phyloP scores from a whole-genome alignment of 2,113 vertebrate genomes.

The Furnarius figulus region DNA sequence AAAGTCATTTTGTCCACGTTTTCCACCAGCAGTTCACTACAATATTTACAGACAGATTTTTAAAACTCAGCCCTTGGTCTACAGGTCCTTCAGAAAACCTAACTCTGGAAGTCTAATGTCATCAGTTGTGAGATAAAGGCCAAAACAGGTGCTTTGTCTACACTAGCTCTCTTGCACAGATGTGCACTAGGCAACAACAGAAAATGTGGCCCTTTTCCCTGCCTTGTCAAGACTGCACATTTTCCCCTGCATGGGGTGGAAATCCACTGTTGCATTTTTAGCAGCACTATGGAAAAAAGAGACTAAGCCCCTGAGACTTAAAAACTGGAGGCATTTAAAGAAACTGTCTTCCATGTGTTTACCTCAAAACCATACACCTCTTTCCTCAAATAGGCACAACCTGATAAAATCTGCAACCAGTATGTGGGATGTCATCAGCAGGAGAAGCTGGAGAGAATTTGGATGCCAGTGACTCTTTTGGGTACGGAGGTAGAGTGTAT shows the following conservation, averaged over 20 bases:
- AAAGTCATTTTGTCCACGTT: background rate
- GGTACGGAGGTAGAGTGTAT: background rate
- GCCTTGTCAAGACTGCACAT: background rate
- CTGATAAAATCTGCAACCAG: background rate
- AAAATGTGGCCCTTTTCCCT: background rate
- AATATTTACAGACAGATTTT: background rate
- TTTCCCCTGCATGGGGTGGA: background rate
- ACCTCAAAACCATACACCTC: background rate
- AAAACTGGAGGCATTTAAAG: background rate
- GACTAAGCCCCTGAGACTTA: background rate
- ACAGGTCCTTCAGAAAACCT: background rate
- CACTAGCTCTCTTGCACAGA: background rate
- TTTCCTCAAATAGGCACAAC: background rate
- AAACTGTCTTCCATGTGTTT: background rate
- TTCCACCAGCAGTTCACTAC: background rate
- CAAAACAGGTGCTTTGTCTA: background rate
- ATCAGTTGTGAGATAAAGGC: background rate
- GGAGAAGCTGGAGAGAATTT: background rate
- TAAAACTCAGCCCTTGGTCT: background rate
- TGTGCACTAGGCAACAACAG: background rate
- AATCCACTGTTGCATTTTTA: background rate
- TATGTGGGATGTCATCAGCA: background rate
- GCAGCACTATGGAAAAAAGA: background rate
- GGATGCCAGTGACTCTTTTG: background rate
- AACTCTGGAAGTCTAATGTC: background rate